These are phyloP conservation scores for Podarcis muralis DNA, from an alignment of 2,113 vertebrate species.

Conservation along the genomic window DNA sequence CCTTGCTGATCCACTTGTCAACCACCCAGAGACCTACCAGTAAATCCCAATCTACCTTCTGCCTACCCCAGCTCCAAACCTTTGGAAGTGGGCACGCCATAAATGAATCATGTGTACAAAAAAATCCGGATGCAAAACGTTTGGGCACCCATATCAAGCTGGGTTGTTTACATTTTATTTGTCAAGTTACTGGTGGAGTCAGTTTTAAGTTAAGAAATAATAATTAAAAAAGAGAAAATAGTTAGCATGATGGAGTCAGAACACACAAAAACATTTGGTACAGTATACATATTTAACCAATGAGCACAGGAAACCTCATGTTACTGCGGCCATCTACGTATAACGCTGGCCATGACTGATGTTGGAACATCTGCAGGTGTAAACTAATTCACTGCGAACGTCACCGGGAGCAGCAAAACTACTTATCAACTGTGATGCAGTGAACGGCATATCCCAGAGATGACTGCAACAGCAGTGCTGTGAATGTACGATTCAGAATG, in stretches of 20 bases:
- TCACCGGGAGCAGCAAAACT: slow-evolving; percentile 58
- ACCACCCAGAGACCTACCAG: no score
- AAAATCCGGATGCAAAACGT: neutral
- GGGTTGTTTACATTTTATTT: slow-evolving; percentile 67
- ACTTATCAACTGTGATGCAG: slow-evolving; percentile 44
- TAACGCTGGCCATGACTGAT: slow-evolving; percentile 23
- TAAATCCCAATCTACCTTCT: no score
- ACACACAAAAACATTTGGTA: slow-evolving; percentile 66
- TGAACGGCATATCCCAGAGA: slow-evolving; percentile 35
- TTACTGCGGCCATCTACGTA: slow-evolving; percentile 39
- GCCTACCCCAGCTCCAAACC: no score
- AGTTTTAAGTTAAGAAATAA: slow-evolving; percentile 53
- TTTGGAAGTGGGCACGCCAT: neutral
- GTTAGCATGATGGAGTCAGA: slow-evolving; percentile 53
- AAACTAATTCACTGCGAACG: slow-evolving; percentile 54
- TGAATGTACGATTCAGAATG: slow-evolving; percentile 49
- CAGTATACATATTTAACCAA: slow-evolving; percentile 12
- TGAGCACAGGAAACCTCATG: slow-evolving; percentile 55
- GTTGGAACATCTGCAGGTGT: slow-evolving; percentile 35
- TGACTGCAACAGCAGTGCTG: slow-evolving; percentile 47
- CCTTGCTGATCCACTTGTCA: no score
- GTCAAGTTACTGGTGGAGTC: slow-evolving; percentile 62
- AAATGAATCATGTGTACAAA: neutral
- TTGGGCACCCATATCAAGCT: slow-evolving; percentile 34
- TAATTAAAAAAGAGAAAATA: slow-evolving; percentile 33